phyloP scores from a whole-genome alignment of 2,113 vertebrate genomes.

The Promerops cafer region DNA sequence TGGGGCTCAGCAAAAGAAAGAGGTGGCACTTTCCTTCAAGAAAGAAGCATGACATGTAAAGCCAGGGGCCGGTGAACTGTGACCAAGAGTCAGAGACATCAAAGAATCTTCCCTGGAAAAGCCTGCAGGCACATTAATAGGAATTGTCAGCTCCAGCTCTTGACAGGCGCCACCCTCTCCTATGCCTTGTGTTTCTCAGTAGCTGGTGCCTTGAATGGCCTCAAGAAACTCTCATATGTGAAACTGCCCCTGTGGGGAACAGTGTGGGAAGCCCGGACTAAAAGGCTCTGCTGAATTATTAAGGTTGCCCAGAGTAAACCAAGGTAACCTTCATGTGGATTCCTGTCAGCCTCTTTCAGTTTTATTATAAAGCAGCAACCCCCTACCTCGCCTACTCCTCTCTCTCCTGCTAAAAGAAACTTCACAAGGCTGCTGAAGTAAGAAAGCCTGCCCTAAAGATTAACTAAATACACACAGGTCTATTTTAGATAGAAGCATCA shows the following conservation, averaged over 20 bases:
- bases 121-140: neutral
- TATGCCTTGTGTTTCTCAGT: neutral
- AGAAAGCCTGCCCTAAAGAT: neutral
- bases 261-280: neutral
- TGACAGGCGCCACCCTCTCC: neutral
- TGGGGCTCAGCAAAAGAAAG: neutral
- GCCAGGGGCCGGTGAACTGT: neutral
- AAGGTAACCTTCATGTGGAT: neutral
- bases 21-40: neutral
- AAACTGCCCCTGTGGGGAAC: neutral
- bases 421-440: constrained; percentile 2
- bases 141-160: neutral
- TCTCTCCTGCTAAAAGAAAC: constrained; percentile 18
- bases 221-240: neutral
- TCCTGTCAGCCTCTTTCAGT: neutral
- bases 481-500: neutral
- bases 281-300: constrained; percentile 43
- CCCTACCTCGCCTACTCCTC: neutral
- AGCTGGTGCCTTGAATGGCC: neutral
- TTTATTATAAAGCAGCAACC: neutral
- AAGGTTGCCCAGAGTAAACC: constrained; percentile 1
- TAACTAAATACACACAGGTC: neutral
- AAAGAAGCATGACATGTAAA: neutral
- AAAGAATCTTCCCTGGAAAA: neutral
- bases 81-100: neutral